A percentile compares a stretch with the other conserved stretches of the same genome.
phyloP scores from a whole-genome alignment of 37 sponge, comb jelly and placozoan genomes.

The Crambe crambe region DNA sequence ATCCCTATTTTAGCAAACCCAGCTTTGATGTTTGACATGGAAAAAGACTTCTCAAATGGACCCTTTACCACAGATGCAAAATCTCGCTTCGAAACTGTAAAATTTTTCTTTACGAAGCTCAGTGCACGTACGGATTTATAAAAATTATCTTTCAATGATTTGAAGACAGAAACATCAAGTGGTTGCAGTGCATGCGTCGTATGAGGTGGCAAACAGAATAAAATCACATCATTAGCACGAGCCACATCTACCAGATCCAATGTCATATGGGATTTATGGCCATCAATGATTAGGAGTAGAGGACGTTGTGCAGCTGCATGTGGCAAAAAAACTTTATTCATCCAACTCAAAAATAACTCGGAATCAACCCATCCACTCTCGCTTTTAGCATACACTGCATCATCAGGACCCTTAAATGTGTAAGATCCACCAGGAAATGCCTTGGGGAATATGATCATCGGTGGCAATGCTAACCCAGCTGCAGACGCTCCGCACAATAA shows the following conservation, averaged over 20 bases:
- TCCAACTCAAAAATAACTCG: slow-evolving; percentile 11
- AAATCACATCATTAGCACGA: too few species aligned
- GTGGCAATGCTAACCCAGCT: slow-evolving; percentile 7
- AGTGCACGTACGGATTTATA: not conserved
- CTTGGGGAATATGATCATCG: slow-evolving; percentile 2
- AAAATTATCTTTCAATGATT: not conserved
- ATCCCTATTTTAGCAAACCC: slow-evolving; percentile 1
- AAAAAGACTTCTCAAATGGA: not conserved
- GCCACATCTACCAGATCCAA: too few species aligned
- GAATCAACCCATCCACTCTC: slow-evolving; percentile 23
- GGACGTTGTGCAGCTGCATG: not conserved
- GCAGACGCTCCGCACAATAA: slow-evolving; percentile 14
- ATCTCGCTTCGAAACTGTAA: not conserved
- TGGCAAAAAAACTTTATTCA: slow-evolving; percentile 4
- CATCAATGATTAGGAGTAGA: slow-evolving; percentile 17
- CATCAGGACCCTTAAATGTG: slow-evolving; percentile 5
- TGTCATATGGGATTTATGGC: too few species aligned
- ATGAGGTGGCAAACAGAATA: too few species aligned
- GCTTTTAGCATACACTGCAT: too few species aligned
- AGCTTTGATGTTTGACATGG: slow-evolving; percentile 4
- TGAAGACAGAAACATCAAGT: not conserved
- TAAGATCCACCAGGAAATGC: slow-evolving; percentile 12
- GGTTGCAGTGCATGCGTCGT: too few species aligned
- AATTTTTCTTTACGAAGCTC: not conserved
- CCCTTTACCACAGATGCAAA: not conserved